These are phyloP conservation scores for Otolemur garnettii DNA, from an alignment of 2,113 vertebrate species.

Conservation along the genomic window DNA sequence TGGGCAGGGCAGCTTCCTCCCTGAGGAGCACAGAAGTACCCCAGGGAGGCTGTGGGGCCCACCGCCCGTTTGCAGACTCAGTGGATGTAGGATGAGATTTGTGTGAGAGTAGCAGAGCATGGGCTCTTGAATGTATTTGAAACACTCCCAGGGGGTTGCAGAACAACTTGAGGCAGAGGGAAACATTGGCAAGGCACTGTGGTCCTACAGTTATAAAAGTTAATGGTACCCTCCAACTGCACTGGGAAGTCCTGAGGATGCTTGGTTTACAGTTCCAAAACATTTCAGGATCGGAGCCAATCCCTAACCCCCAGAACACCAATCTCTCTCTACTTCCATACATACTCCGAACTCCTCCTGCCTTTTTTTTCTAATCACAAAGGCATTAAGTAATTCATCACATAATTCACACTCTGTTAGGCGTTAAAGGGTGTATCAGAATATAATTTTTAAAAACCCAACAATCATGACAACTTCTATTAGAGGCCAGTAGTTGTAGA, in stretches of 20 bases:
- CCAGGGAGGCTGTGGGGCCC: not conserved
- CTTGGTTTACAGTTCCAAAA: not conserved
- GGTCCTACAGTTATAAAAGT: not conserved
- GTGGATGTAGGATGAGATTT: not conserved
- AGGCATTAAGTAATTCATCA: constrained; percentile 26
- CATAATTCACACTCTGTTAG: constrained; percentile 6
- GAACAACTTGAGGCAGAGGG: not conserved
- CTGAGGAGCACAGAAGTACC: not conserved
- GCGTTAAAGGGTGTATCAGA: constrained; percentile 5
- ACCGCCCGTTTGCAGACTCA: not conserved
- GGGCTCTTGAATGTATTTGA: not conserved
- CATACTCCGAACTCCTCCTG: not conserved
- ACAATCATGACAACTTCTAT: constrained; percentile 24
- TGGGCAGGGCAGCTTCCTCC: not conserved
- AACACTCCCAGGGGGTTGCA: not conserved
- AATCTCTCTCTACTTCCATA: not conserved
- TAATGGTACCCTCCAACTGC: not conserved
- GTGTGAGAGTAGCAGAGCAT: not conserved
- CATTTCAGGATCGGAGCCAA: not conserved
- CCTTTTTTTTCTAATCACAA: constrained; percentile 10
- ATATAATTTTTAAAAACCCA: not conserved
- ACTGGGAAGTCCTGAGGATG: not conserved
- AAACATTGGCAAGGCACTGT: not conserved
- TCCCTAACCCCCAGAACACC: not conserved
- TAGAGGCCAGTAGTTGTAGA: constrained; percentile 55